Conservation (phyloP, 2,888 invertebrate genomes). For the Standfussiana lucernea region DNA sequence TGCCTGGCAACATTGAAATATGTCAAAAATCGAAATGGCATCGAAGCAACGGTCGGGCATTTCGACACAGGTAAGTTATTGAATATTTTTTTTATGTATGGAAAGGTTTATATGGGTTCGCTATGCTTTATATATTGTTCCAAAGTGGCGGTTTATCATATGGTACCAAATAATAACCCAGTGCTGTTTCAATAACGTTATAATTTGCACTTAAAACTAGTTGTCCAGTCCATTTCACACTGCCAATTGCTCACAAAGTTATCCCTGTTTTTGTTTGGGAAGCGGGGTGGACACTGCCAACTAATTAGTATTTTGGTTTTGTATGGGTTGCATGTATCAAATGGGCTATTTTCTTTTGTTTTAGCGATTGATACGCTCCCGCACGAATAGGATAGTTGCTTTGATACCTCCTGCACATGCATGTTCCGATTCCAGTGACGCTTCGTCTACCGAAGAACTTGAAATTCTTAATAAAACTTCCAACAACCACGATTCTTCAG, state of each 20-base stretch:
- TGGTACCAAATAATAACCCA: conserved; percentile 1
- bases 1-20: not conserved
- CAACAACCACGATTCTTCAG: not conserved
- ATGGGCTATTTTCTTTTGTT: not conserved
- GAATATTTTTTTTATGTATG: not conserved
- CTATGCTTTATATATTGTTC: not conserved
- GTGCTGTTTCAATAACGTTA: not conserved
- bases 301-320: not conserved
- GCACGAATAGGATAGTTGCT: not conserved
- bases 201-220: conserved; percentile 5
- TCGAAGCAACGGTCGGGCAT: conserved; percentile 10
- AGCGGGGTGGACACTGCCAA: conserved; percentile 8
- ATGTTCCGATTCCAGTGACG: conserved; percentile 17
- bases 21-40: not conserved
- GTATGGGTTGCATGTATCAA: not conserved
- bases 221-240: not conserved
- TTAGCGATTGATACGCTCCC: conserved; percentile 9
- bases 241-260: conserved; percentile 16
- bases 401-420: conserved; percentile 8
- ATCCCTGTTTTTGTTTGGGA: conserved; percentile 11
- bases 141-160: not conserved
- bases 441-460: conserved; percentile 4
- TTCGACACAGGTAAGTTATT: conserved; percentile 5
- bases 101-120: not conserved
- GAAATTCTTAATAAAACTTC: not conserved